phyloP scores from a whole-genome alignment of 1,140 invertebrate genomes.

The Drosophila ananassae region DNA sequence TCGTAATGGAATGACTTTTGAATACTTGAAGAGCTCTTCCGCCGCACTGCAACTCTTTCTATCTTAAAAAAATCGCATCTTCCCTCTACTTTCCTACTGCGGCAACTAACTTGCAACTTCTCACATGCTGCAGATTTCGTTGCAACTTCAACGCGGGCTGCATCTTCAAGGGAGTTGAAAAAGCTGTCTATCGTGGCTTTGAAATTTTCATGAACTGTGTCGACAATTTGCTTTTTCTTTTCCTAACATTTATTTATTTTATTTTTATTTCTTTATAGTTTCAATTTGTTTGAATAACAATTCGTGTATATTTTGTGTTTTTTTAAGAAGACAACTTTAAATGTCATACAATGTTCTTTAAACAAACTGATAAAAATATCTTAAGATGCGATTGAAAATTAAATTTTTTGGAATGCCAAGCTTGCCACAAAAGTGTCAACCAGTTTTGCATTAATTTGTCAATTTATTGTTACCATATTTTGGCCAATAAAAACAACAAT shows the following conservation, averaged over 20 bases:
- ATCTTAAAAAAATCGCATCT: background rate
- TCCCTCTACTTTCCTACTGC: background rate
- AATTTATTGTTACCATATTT: conserved; percentile 31
- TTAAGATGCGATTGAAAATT: too few species aligned
- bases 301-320: background rate
- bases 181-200: conserved; percentile 41
- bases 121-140: conserved; percentile 1
- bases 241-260: background rate
- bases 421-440: too few species aligned
- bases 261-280: background rate
- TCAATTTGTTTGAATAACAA: background rate
- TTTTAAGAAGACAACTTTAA: background rate
- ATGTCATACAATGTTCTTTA: background rate
- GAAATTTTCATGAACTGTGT: conserved; percentile 59
- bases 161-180: conserved; percentile 15
- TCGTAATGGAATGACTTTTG: conserved; percentile 72
- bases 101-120: background rate
- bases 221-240: conserved; percentile 10
- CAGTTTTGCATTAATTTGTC: conserved; percentile 29
- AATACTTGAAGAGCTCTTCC: conserved; percentile 69
- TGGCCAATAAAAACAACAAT: conserved; percentile 49
- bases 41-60: conserved; percentile 9
- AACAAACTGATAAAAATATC: too few species aligned
- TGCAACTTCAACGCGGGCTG: background rate
- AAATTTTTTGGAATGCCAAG: too few species aligned